These are phyloP conservation scores for Coenobita brevimanus DNA, from an alignment of 1,140 invertebrate genomes.

Conservation along the genomic window DNA sequence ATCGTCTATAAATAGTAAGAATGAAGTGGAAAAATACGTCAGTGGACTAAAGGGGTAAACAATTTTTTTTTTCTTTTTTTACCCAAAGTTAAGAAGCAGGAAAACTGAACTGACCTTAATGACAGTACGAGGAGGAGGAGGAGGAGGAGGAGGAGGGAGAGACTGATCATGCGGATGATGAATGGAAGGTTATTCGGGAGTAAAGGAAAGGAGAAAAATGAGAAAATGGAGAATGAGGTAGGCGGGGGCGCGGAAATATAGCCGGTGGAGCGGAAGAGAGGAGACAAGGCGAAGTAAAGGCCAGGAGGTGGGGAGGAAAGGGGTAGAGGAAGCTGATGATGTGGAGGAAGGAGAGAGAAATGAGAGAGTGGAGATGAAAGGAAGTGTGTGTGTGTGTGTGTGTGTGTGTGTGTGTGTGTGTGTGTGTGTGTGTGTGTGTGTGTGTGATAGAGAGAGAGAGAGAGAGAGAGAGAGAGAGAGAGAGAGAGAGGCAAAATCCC, in stretches of 20 bases:
- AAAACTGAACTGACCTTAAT: too few species aligned
- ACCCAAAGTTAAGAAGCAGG: too few species aligned
- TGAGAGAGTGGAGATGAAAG: slow-evolving; percentile 10
- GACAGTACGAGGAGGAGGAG: background rate
- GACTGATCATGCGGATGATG: too few species aligned
- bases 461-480: background rate
- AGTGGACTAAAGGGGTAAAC: too few species aligned
- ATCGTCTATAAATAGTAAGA: too few species aligned
- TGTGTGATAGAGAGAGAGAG: too few species aligned
- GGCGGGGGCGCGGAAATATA: too few species aligned
- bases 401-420: background rate
- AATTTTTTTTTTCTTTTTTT: too few species aligned
- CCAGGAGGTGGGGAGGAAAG: background rate
- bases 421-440: background rate
- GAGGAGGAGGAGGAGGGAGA: too few species aligned
- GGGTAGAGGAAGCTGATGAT: background rate
- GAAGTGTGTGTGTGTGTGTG: background rate
- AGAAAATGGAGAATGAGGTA: background rate
- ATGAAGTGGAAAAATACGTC: too few species aligned
- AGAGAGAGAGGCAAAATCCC: too few species aligned
- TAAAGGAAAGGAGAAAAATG: background rate
- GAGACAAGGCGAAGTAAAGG: too few species aligned
- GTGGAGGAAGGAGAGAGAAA: background rate
- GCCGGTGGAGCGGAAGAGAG: background rate
- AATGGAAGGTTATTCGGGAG: background rate